A percentile compares a stretch with the other conserved stretches of the same genome.
Evolutionary conservation across 2,797 vertebrate genomes (phyloP).

Genomic region (Galagoides demidoff): DNA sequence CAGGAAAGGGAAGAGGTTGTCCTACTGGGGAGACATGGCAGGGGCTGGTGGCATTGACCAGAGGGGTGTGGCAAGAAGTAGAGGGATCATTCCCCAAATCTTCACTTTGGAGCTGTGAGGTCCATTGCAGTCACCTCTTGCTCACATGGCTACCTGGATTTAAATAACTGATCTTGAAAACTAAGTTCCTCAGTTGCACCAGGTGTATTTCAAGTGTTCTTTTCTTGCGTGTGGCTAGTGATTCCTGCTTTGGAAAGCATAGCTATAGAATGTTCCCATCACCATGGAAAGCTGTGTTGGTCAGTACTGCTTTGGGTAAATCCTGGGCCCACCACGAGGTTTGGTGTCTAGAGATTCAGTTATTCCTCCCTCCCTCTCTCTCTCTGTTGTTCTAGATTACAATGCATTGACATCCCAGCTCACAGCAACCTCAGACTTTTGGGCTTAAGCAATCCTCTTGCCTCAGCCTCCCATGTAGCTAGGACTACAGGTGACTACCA

Average conservation of each 20-base stretch:
- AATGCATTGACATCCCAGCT: no score
- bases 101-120: neutral
- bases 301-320: neutral
- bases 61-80: rapidly evolving
- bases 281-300: neutral
- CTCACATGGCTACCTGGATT: neutral
- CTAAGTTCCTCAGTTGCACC: neutral
- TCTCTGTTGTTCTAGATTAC: no score
- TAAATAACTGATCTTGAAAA: neutral
- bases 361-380: no score
- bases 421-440: no score
- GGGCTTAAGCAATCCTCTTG: no score
- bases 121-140: no score
- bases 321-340: neutral
- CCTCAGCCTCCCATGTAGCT: no score
- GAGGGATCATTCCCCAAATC: neutral
- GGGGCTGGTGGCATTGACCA: neutral
- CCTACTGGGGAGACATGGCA: neutral
- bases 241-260: rapidly evolving
- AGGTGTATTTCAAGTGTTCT: neutral
- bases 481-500: no score
- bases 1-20: neutral
- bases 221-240: neutral
- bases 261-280: rapidly evolving
- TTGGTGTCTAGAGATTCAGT: neutral